Evolutionary conservation across 1,140 invertebrate species (phyloP), one percentile per base, ranked within the genome.

Genomic region (Wiebesia pumilae): DNA sequence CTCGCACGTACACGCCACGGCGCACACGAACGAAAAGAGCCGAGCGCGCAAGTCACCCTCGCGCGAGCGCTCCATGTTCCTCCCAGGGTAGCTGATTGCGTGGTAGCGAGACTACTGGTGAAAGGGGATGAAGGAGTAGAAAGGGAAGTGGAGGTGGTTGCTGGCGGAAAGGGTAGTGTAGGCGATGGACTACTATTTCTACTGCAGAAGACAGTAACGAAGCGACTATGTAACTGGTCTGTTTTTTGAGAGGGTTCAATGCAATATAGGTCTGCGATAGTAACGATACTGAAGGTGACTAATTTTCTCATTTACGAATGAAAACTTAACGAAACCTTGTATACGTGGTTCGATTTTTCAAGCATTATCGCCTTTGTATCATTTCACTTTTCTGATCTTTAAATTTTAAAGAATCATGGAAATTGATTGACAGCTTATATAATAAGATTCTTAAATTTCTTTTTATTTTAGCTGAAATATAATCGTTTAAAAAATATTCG

Each of bases 21-120:
- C 43, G 43, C 51, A 43, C 35, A 81, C 58, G 51, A 12, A 30
- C 58, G 51, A 38, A 69, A 9, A n/a, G 87, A 88, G 87, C 88
- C 79, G 86, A 86, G 85, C 88, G 47, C 77, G 51, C 30, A 21
- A 58, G 7, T 16, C 43, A 47, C 43, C 43, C 43, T 47, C n/a
- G n/a, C n/a, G n/a, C n/a, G n/a, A n/a, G n/a, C 51, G 9, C 77
- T 51, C 77, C 77, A 16, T 16, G 77, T 88, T 87, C 86, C 83
- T 88, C 88, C 65, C 88, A 80, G 86, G 62, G 87, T 89, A 89
- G 87, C 33, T 35, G 77, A 86, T 88, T 87, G 86, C 88, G 84
- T 87, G 83, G 88, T 81, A 81, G 58, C 10, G 43, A 12, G 43
- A 47, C 43, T 47, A 12, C 43, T 0, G n/a, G 33, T 16, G 51